Percentiles rank a stretch among this genome's conserved stretches.
Evolutionary conservation across 2,113 vertebrate species (phyloP).

Genomic region (Microtus pennsylvanicus): DNA sequence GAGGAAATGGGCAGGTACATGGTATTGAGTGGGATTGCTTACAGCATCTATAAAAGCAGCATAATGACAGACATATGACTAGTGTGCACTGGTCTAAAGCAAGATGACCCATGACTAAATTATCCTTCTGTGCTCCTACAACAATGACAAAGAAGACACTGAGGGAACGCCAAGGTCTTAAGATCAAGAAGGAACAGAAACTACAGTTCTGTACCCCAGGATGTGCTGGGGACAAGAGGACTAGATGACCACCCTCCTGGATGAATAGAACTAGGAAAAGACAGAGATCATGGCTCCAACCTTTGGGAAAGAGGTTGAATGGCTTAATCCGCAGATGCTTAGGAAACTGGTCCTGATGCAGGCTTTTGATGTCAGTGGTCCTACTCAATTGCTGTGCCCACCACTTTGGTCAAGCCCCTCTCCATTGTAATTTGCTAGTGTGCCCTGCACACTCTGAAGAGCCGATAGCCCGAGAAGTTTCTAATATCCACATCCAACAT

Average conservation of each 20-base stretch:
- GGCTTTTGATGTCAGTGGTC: not conserved
- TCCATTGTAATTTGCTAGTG: not conserved
- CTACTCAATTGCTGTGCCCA: not conserved
- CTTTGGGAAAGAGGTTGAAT: not conserved
- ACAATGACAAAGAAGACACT: not conserved
- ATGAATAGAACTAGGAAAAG: not conserved
- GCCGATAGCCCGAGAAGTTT: not conserved
- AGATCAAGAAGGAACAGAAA: not conserved
- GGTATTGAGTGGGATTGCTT: rapidly evolving
- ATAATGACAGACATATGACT: too few species aligned
- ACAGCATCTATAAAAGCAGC: not conserved
- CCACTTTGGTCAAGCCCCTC: not conserved
- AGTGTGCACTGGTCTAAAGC: not conserved
- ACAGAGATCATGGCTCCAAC: not conserved
- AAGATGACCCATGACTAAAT: not conserved
- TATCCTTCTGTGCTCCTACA: not conserved
- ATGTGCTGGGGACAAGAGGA: too few species aligned
- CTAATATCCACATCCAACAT: not conserved
- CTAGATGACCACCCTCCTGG: not conserved
- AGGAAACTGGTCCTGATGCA: not conserved
- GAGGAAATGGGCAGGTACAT: not conserved
- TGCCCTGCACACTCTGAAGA: not conserved
- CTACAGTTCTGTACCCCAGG: not conserved
- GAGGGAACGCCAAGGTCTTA: not conserved
- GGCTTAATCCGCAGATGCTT: not conserved